Conservation (phyloP, 2,113 vertebrate genomes). For the Cavia aperea region DNA sequence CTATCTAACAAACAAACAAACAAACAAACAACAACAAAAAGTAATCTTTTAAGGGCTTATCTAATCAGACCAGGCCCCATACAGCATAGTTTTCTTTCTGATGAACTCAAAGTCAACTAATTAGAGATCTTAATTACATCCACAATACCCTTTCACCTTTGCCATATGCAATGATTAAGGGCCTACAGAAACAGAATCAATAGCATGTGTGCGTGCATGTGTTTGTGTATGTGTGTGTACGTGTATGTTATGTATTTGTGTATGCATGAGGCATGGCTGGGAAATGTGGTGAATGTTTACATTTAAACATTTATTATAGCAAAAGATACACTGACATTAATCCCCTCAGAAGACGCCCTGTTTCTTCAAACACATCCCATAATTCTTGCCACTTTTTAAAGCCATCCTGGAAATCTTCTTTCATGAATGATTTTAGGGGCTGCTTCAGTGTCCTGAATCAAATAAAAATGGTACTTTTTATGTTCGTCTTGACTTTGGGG, state of each 20-base stretch:
- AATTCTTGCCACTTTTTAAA: not conserved
- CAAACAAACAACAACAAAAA: not conserved
- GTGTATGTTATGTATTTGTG: not conserved
- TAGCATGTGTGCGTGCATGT: not conserved
- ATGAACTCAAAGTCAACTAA: not conserved
- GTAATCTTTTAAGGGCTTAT: slow-evolving; percentile 8
- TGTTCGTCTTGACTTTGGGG: not conserved
- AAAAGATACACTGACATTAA: not conserved
- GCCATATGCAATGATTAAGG: not conserved
- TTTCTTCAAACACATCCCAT: not conserved
- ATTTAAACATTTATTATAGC: not conserved
- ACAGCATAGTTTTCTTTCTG: not conserved
- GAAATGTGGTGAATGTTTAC: not conserved
- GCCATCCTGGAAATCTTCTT: not conserved
- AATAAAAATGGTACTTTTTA: not conserved
- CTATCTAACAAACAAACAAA: not conserved
- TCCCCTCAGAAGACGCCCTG: not conserved
- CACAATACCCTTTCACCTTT: not conserved
- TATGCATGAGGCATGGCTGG: not conserved
- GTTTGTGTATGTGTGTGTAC: not conserved
- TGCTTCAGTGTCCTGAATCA: not conserved
- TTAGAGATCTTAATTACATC: not conserved
- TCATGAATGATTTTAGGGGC: not conserved
- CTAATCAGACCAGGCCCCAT: not conserved
- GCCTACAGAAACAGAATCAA: not conserved